phyloP scores from a whole-genome alignment of 2,797 vertebrate species.

The Takifugu rubripes region DNA sequence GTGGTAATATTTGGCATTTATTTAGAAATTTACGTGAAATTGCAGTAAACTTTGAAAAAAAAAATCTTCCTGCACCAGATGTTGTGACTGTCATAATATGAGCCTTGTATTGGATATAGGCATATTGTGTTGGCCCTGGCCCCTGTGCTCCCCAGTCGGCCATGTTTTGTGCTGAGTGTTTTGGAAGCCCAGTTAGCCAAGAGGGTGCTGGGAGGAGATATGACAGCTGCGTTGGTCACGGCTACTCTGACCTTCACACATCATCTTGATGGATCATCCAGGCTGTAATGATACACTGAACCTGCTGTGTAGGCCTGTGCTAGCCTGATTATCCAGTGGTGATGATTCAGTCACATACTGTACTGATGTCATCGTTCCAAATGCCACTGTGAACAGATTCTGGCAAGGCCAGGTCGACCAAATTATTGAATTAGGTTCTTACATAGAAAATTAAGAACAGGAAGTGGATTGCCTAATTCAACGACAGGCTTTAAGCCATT shows the following conservation, averaged over 20 bases:
- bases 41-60: not conserved
- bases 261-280: slow-evolving; percentile 66
- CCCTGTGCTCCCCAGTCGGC: slow-evolving; percentile 47
- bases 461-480: slow-evolving; percentile 49
- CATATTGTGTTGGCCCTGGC: slow-evolving; percentile 53
- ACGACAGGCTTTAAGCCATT: slow-evolving; percentile 36
- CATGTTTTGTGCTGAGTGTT: slow-evolving; percentile 59
- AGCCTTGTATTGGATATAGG: slow-evolving; percentile 33
- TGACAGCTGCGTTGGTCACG: slow-evolving; percentile 77
- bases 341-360: slow-evolving; percentile 43
- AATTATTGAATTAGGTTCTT: slow-evolving; percentile 29
- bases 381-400: slow-evolving; percentile 16
- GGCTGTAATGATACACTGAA: slow-evolving; percentile 54
- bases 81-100: slow-evolving; percentile 28
- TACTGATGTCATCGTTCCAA: slow-evolving; percentile 34
- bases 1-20: slow-evolving; percentile 34
- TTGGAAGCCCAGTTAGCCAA: slow-evolving; percentile 65
- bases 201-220: slow-evolving; percentile 64
- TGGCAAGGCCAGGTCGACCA: slow-evolving; percentile 20
- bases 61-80: slow-evolving; percentile 16
- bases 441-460: slow-evolving; percentile 36
- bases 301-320: slow-evolving; percentile 47
- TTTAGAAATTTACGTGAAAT: slow-evolving; percentile 8
- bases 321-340: slow-evolving; percentile 35
- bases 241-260: slow-evolving; percentile 76